Evolutionary conservation across 2,888 invertebrate species (phyloP).

Genomic region (Acronicta alni): DNA sequence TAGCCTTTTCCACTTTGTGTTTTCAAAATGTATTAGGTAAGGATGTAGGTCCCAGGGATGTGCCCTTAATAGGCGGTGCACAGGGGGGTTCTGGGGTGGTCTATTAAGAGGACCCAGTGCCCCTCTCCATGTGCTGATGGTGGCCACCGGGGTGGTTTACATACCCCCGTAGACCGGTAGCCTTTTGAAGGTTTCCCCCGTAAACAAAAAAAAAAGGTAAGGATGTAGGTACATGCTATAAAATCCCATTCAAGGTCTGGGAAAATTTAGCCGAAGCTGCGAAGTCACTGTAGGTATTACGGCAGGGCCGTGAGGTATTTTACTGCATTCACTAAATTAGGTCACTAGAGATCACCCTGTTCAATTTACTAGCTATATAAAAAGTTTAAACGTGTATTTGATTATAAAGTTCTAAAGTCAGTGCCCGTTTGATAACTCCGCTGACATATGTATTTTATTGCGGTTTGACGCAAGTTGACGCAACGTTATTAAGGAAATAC

Average conservation of each 20-base stretch:
- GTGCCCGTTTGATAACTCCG: constrained; percentile 32
- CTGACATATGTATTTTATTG: constrained; percentile 35
- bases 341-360: constrained; percentile 51
- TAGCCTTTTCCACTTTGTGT: too few relatives aligned
- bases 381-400: constrained; percentile 47
- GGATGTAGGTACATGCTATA: constrained; percentile 59
- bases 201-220: too few relatives aligned
- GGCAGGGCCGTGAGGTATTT: constrained; percentile 53
- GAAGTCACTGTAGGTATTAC: constrained; percentile 20
- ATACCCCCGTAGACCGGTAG: too few relatives aligned
- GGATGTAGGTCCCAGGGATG: too few relatives aligned
- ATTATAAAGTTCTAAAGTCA: constrained; percentile 42
- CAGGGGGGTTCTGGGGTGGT: too few relatives aligned
- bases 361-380: constrained; percentile 53
- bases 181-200: too few relatives aligned
- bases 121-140: too few relatives aligned
- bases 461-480: constrained; percentile 11
- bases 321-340: constrained; percentile 63
- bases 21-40: too few relatives aligned
- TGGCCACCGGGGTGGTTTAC: too few relatives aligned
- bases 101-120: too few relatives aligned
- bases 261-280: constrained; percentile 52
- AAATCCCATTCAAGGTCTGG: constrained; percentile 60
- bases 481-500: constrained; percentile 10
- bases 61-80: too few relatives aligned